Percentiles rank a stretch among this genome's conserved stretches.
phyloP scores from a whole-genome alignment of 1,140 invertebrate species.

The Cephus cinctus region DNA sequence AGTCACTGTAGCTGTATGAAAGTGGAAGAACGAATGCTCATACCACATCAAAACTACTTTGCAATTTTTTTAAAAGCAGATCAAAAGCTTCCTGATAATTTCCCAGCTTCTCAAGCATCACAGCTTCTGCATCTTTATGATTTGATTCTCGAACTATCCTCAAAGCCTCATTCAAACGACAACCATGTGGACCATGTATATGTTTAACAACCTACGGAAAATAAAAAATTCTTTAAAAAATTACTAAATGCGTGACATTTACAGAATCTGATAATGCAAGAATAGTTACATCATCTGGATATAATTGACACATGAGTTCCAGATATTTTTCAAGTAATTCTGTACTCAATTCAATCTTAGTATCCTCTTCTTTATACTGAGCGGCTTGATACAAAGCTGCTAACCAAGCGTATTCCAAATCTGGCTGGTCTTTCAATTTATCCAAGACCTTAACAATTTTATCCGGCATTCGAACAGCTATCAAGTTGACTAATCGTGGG shows the following conservation, averaged over 20 bases:
- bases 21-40: neutral
- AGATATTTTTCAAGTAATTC: constrained; percentile 64
- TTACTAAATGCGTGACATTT: too few relatives aligned
- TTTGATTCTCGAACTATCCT: constrained; percentile 41
- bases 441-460: constrained; percentile 44
- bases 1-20: neutral
- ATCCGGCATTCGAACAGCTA: constrained; percentile 32
- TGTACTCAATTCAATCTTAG: constrained; percentile 54
- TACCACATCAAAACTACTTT: constrained; percentile 37
- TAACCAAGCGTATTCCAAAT: constrained; percentile 62
- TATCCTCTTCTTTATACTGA: constrained; percentile 49
- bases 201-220: constrained; percentile 39
- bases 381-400: constrained; percentile 62
- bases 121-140: constrained; percentile 46
- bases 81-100: constrained; percentile 51
- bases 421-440: constrained; percentile 42
- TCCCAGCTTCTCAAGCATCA: constrained; percentile 50
- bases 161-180: constrained; percentile 44
- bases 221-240: neutral
- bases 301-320: constrained; percentile 67
- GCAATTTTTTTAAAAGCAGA: constrained; percentile 39
- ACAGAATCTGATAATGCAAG: neutral
- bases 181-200: constrained; percentile 44
- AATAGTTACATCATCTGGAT: constrained; percentile 48
- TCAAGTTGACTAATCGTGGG: constrained; percentile 34